Base-by-base conservation (phyloP, 2,888 invertebrate genomes). In the Papilio protenor region DNA sequence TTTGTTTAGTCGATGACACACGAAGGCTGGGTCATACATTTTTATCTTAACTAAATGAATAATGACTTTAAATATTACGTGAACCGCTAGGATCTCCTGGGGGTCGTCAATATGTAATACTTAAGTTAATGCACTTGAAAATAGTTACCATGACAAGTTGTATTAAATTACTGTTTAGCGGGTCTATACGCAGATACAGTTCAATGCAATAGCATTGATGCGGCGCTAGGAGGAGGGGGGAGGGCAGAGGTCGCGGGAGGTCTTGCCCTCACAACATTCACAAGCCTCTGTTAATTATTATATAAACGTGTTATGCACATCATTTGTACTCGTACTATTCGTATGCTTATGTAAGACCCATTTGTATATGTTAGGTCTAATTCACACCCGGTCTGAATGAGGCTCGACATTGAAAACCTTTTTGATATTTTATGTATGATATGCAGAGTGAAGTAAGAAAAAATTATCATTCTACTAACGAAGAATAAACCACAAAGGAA, bases 201-300 rank as follows among this genome's bases (percentile, higher is more conserved):
- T 64, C 61, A 64, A 64, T 64, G 61, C 61, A 64, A 64, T 33
- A 66, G 66, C 66, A 66, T 40, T 66, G 33, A n/a, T 33, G 33
- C 66, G 66, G 11, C 66, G n/a, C 18, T 16, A 23, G 23, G 57
- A 21, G 57, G 52, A 6, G 52, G 0, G 59, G 27, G 14, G 33
- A 33, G 64, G 33, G 10, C 66, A 14, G 40, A 40, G 66, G 66
- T 16, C 40, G 33, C 61, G 61, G 33, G 61, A 64, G 40, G 66
- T 66, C 66, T 11, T 66, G 66, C 40, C 66, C 66, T 66, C 66
- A 66, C 66, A 40, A 40, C 64, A 18, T 66, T 66, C 66, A 66
- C 66, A 66, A 66, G 66, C 10, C 40, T 40, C 66, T 11, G 66
- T 40, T 66, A 66, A 66, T n/a, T 66, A 40, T 66, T 66, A 66